Evolutionary conservation across 2,888 invertebrate species (phyloP).

Genomic region (Onchidella celtica): DNA sequence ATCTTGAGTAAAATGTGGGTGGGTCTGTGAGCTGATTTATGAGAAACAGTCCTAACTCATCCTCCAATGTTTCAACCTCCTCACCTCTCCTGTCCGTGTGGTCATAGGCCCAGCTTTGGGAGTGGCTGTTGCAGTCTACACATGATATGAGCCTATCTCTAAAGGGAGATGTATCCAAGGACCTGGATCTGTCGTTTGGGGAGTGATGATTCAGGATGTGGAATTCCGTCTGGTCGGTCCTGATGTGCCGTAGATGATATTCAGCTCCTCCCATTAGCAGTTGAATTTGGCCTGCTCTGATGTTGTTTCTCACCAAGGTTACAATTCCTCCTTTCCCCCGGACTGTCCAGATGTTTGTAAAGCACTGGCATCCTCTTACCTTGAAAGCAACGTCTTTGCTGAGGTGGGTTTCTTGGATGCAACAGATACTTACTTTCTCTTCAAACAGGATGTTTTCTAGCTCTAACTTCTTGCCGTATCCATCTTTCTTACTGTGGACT

Average conservation of each 20-base stretch:
- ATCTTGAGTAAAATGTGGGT: constrained; percentile 39
- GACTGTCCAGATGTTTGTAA: constrained; percentile 43
- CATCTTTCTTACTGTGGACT: constrained; percentile 40
- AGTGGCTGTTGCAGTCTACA: constrained; percentile 37
- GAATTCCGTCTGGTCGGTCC: not conserved
- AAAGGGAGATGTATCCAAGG: not conserved
- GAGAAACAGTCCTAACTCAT: not conserved
- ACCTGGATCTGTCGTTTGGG: not conserved
- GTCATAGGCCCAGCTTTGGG: constrained; percentile 31
- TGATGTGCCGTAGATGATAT: constrained; percentile 5
- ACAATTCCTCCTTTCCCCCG: constrained; percentile 52
- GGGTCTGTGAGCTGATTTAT: constrained; percentile 10
- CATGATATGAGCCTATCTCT: not conserved
- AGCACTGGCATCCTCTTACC: constrained; percentile 45
- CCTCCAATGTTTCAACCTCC: constrained; percentile 37
- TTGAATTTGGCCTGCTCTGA: constrained; percentile 40
- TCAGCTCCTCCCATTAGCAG: constrained; percentile 35
- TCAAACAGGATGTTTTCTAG: constrained; percentile 49
- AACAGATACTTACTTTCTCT: constrained; percentile 51
- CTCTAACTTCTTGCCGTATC: constrained; percentile 51
- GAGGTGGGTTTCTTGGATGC: constrained; percentile 54
- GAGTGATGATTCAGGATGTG: not conserved
- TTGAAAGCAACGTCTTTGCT: constrained; percentile 39
- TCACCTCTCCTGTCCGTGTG: constrained; percentile 22
- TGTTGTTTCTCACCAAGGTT: constrained; percentile 52